These are phyloP conservation scores for Muscina levida DNA, from an alignment of 2,888 invertebrate genomes.

Conservation along the genomic window DNA sequence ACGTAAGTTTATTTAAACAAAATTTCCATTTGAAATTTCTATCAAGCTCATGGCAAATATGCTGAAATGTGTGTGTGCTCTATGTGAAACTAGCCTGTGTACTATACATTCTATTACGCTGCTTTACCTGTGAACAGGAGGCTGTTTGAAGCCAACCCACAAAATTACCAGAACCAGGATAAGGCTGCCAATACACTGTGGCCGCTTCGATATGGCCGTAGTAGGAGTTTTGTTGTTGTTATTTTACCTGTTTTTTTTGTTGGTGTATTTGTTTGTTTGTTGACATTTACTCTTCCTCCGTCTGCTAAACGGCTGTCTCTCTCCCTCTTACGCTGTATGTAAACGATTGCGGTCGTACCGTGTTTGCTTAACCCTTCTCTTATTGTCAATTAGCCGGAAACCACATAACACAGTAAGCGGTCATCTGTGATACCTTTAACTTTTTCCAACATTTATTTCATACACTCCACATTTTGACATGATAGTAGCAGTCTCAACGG, in stretches of 20 bases:
- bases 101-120: background rate
- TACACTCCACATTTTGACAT: too few relatives aligned
- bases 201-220: too few relatives aligned
- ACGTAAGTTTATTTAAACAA: conserved; percentile 74
- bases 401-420: conserved; percentile 60
- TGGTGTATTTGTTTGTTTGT: background rate
- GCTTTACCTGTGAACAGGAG: background rate
- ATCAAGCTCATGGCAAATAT: background rate
- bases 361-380: conserved; percentile 69
- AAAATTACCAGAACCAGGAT: background rate
- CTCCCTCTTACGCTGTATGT: background rate
- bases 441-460: too few relatives aligned
- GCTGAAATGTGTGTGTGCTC: too few relatives aligned
- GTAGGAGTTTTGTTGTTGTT: too few relatives aligned
- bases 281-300: background rate
- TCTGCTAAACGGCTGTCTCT: too few relatives aligned
- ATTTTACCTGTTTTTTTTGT: background rate
- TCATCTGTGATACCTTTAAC: conserved; percentile 34
- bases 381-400: conserved; percentile 76
- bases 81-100: background rate
- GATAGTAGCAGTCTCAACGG: too few relatives aligned
- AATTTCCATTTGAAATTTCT: conserved; percentile 6
- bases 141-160: background rate
- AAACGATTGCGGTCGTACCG: too few relatives aligned
- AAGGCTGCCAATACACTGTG: too few relatives aligned